phyloP scores from a whole-genome alignment of 2,888 invertebrate genomes.

The Polia nebulosa region DNA sequence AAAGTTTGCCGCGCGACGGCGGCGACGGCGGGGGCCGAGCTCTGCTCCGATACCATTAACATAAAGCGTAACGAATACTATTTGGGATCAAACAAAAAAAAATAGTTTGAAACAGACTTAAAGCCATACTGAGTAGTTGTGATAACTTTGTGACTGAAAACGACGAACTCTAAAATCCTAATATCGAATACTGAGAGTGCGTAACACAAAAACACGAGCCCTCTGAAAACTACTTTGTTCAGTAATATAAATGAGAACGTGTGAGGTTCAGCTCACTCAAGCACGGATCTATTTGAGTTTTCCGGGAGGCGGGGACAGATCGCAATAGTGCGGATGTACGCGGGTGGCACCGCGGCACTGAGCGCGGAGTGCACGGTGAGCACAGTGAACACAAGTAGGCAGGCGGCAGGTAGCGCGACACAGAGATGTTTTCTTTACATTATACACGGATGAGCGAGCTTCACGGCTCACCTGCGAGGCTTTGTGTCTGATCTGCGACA shows the following conservation, averaged over 20 bases:
- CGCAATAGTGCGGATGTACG: conserved; percentile 35
- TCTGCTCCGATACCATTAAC: no score
- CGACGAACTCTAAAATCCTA: background rate
- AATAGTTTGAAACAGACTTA: background rate
- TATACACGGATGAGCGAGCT: conserved; percentile 50
- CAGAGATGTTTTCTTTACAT: conserved; percentile 44
- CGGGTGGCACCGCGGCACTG: background rate
- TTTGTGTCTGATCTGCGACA: conserved; percentile 59
- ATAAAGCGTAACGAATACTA: background rate
- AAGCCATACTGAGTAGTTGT: no score
- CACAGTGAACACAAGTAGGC: no score
- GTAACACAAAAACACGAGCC: background rate
- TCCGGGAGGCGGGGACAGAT: conserved; percentile 19
- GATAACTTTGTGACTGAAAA: background rate
- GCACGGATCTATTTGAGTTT: conserved; percentile 20
- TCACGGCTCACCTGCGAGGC: conserved; percentile 59
- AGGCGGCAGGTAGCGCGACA: conserved; percentile 7
- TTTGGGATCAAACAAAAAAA: background rate
- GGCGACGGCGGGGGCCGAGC: no score
- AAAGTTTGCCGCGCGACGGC: no score
- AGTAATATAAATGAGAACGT: conserved; percentile 10
- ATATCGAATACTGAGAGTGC: background rate
- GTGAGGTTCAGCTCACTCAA: background rate
- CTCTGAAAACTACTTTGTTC: conserved; percentile 8
- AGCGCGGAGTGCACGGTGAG: no score